Evolutionary conservation across 1,140 invertebrate species (phyloP).

Genomic region (Laupala kohalensis): DNA sequence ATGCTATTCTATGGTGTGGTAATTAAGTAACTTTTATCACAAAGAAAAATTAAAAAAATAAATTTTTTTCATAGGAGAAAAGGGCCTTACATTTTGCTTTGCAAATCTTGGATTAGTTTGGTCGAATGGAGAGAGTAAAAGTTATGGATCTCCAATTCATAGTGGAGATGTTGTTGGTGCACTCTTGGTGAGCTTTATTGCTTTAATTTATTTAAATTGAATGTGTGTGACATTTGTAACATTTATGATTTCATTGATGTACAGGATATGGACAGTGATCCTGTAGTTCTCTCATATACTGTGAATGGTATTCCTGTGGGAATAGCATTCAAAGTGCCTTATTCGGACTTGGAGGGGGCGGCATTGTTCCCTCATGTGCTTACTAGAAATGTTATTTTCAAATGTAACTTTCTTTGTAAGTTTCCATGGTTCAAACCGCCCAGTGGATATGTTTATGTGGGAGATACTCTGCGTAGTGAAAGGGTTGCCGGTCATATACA

Average conservation of each 20-base stretch:
- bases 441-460: conserved; percentile 45
- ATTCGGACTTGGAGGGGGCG: conserved; percentile 33
- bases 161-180: conserved; percentile 67
- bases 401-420: conserved; percentile 71
- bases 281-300: conserved; percentile 55
- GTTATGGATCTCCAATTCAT: conserved; percentile 58
- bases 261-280: conserved; percentile 42
- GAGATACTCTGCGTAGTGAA: conserved; percentile 43
- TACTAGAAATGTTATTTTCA: conserved; percentile 74
- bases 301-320: conserved; percentile 72
- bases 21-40: too few relatives aligned
- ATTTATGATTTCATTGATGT: conserved; percentile 20
- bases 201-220: too few relatives aligned
- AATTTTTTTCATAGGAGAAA: too few relatives aligned
- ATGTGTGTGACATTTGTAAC: too few relatives aligned
- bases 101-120: conserved; percentile 68
- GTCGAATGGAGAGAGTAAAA: conserved; percentile 56
- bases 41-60: too few relatives aligned
- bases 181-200: conserved; percentile 47
- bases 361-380: conserved; percentile 77
- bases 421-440: conserved; percentile 37
- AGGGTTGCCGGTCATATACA: conserved; percentile 50
- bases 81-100: too few relatives aligned
- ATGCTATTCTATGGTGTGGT: too few relatives aligned
- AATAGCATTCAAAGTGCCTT: conserved; percentile 37